phyloP scores from a whole-genome alignment of 2,797 vertebrate species.

The Adelosebastes latens region DNA sequence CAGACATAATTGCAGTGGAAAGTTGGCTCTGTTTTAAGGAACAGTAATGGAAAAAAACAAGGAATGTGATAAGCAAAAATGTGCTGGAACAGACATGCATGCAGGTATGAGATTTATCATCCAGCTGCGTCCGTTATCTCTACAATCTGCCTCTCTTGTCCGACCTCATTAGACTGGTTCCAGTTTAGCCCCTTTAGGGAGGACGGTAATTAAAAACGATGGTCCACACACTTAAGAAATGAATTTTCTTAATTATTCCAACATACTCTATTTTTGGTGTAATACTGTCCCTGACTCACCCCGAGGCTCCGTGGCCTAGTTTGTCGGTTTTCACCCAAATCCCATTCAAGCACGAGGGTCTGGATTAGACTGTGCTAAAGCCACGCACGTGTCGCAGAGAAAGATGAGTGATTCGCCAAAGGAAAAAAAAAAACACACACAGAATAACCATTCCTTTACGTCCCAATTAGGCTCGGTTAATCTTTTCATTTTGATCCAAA shows the following conservation, averaged over 20 bases:
- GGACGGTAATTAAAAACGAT: constrained; percentile 65
- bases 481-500: constrained; percentile 58
- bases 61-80: constrained; percentile 45
- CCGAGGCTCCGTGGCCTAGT: constrained; percentile 62
- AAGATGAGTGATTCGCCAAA: constrained; percentile 39
- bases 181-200: constrained; percentile 38
- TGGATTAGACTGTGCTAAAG: constrained; percentile 68
- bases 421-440: neutral
- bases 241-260: constrained; percentile 68
- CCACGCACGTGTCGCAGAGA: constrained; percentile 52
- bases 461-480: constrained; percentile 51
- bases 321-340: constrained; percentile 75
- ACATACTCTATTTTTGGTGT: constrained; percentile 58
- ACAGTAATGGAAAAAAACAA: constrained; percentile 44
- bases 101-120: constrained; percentile 35
- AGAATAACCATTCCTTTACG: constrained; percentile 45
- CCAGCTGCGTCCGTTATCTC: constrained; percentile 34
- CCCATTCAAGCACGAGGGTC: constrained; percentile 48
- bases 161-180: constrained; percentile 51
- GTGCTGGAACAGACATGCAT: constrained; percentile 23
- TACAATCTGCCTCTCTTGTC: constrained; percentile 17
- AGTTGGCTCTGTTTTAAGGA: constrained; percentile 38
- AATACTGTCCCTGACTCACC: constrained; percentile 50
- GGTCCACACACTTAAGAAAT: constrained; percentile 52
- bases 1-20: constrained; percentile 40